Evolutionary conservation across 2,797 vertebrate genomes (phyloP).

Genomic region (Arnoldichthys spilopterus): DNA sequence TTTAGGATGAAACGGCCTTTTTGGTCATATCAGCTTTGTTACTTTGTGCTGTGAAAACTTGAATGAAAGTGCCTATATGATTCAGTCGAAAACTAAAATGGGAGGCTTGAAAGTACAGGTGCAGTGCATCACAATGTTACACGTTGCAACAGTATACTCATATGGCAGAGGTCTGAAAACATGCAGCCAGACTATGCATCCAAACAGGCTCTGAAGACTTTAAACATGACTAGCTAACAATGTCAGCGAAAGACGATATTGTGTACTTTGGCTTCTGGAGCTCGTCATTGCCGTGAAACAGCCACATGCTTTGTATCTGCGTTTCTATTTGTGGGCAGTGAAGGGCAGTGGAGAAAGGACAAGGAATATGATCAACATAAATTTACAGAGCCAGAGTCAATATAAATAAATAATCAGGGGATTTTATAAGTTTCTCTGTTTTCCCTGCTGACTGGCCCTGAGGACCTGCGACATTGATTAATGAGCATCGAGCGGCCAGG

Average conservation of each 20-base stretch:
- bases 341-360: constrained; percentile 44
- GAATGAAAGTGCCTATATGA: constrained; percentile 29
- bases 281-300: constrained; percentile 19
- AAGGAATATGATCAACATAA: constrained; percentile 55
- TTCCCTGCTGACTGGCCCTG: constrained; percentile 76
- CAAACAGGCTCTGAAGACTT: not conserved
- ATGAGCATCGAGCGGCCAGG: constrained; percentile 75
- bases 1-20: constrained; percentile 53
- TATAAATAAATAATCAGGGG: constrained; percentile 69
- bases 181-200: not conserved
- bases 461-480: constrained; percentile 84
- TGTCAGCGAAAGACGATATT: constrained; percentile 20
- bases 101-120: constrained; percentile 30
- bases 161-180: constrained; percentile 8
- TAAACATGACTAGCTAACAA: constrained; percentile 1
- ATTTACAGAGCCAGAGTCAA: constrained; percentile 64
- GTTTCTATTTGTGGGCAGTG: constrained; percentile 23
- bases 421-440: constrained; percentile 70
- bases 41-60: constrained; percentile 40
- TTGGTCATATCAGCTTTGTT: constrained; percentile 39
- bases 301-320: constrained; percentile 16
- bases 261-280: constrained; percentile 1
- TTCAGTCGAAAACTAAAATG: constrained; percentile 48
- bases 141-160: constrained; percentile 9
- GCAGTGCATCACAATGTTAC: constrained; percentile 36